These are phyloP conservation scores for Cyprichromis sp. DNA, from an alignment of 2,113 vertebrate genomes.

Conservation along the genomic window DNA sequence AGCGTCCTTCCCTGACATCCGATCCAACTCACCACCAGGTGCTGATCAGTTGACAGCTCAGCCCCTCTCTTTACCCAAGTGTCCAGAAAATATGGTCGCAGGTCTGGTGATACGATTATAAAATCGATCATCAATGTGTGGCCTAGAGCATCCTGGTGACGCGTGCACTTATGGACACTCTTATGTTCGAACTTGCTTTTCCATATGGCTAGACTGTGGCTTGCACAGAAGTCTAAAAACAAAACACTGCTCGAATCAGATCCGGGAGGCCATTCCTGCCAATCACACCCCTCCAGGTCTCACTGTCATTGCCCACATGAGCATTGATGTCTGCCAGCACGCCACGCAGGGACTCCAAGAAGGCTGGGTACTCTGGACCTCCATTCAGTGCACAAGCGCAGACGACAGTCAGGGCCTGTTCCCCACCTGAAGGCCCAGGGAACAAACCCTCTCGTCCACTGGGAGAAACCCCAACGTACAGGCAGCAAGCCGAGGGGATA, in stretches of 20 bases:
- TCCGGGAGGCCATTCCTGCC: fast-evolving
- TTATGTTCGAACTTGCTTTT: neutral
- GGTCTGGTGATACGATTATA: neutral
- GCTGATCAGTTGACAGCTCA: neutral
- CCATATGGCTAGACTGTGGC: neutral
- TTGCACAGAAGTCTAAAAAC: neutral
- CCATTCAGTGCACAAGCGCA: neutral
- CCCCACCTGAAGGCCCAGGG: fast-evolving
- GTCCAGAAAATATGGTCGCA: neutral
- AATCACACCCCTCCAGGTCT: neutral
- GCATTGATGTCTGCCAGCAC: neutral
- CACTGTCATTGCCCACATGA: neutral
- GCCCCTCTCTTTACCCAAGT: neutral
- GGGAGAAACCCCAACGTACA: neutral
- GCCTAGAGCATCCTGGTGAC: too few relatives aligned
- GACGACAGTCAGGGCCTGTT: neutral
- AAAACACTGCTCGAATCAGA: fast-evolving
- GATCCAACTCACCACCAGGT: neutral
- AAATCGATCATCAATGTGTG: fast-evolving
- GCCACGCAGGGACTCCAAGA: fast-evolving
- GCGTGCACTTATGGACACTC: too few relatives aligned
- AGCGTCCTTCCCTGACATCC: fast-evolving
- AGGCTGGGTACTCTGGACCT: neutral
- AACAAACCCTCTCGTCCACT: neutral
- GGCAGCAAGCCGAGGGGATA: fast-evolving